Percentiles rank a stretch among this genome's conserved stretches.
phyloP scores from a whole-genome alignment of 2,888 invertebrate species.

The Lepidochrysops patricia region DNA sequence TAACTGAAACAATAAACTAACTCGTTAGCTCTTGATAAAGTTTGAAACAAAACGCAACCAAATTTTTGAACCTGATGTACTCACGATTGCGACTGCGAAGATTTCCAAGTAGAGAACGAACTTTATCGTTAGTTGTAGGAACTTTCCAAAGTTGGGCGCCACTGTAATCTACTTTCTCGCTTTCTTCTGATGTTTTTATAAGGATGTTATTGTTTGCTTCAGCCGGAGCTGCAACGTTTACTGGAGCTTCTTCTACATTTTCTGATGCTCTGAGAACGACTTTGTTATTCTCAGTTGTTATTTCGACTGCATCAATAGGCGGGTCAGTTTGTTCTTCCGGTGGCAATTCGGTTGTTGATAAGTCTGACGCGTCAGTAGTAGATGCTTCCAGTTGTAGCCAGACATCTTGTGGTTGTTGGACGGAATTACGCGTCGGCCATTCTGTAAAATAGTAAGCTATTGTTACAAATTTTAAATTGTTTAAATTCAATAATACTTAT shows the following conservation, averaged over 20 bases:
- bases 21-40: background rate
- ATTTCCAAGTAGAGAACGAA: slow-evolving; percentile 43
- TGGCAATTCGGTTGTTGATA: background rate
- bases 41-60: background rate
- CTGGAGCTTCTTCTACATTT: background rate
- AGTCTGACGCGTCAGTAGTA: slow-evolving; percentile 16
- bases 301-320: slow-evolving; percentile 20
- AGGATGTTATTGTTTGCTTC: slow-evolving; percentile 25
- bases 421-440: slow-evolving; percentile 52
- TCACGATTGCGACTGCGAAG: slow-evolving; percentile 55
- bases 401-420: slow-evolving; percentile 44
- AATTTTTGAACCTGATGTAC: slow-evolving; percentile 19
- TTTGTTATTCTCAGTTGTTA: slow-evolving; percentile 20
- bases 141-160: slow-evolving; percentile 88
- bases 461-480: no score
- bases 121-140: slow-evolving; percentile 59
- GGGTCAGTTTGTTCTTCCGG: background rate
- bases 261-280: background rate
- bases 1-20: slow-evolving; percentile 55
- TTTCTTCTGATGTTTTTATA: slow-evolving; percentile 31
- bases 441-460: slow-evolving; percentile 32
- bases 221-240: slow-evolving; percentile 14
- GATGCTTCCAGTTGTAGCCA: slow-evolving; percentile 20
- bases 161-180: slow-evolving; percentile 76
- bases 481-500: no score